Evolutionary conservation across 2,113 vertebrate species (phyloP).

Genomic region (Cheilinus undulatus): DNA sequence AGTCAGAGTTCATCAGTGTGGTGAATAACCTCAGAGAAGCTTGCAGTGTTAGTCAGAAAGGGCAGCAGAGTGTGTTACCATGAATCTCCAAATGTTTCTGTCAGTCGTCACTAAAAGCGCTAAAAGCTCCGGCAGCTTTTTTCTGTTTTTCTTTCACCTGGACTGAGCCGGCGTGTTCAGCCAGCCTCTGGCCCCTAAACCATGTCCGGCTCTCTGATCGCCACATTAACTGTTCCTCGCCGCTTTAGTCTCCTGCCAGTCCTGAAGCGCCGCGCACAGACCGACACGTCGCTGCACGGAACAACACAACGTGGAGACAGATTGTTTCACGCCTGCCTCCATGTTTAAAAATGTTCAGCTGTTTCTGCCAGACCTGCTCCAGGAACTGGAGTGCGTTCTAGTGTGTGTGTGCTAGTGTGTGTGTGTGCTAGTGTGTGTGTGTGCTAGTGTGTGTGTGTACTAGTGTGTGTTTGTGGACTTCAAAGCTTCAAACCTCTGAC

Average conservation of each 20-base stretch:
- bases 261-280: constrained; percentile 12
- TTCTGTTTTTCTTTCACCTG: not conserved
- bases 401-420: not conserved
- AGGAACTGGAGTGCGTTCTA: not conserved
- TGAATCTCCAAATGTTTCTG: no score
- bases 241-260: constrained; percentile 13
- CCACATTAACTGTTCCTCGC: not conserved
- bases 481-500: not conserved
- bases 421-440: not conserved
- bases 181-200: constrained; percentile 18
- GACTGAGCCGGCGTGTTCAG: constrained; percentile 1
- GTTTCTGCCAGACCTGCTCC: constrained; percentile 6
- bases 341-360: constrained; percentile 1
- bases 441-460: not conserved
- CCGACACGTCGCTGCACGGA: constrained; percentile 8
- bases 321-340: constrained; percentile 12
- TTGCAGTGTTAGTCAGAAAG: no score
- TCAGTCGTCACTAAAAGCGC: no score
- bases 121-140: no score
- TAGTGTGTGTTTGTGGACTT: not conserved
- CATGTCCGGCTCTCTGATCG: not conserved
- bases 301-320: not conserved
- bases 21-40: no score
- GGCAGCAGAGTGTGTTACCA: no score
- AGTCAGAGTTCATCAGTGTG: no score